Percentiles rank a stretch among this genome's conserved stretches.
These are phyloP conservation scores for Gerris buenoi DNA, from an alignment of 1,140 invertebrate species.

Conservation along the genomic window DNA sequence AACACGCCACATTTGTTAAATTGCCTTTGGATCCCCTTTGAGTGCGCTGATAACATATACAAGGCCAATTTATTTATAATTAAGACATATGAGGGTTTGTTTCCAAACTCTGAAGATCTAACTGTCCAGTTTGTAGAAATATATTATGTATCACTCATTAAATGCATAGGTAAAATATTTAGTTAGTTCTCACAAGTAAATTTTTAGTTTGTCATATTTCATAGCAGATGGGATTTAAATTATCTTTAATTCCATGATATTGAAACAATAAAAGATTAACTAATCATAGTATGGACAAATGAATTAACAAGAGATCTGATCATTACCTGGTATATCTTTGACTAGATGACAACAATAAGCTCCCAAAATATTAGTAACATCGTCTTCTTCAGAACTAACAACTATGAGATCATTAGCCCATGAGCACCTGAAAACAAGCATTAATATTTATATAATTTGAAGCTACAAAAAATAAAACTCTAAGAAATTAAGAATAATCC, in stretches of 20 bases:
- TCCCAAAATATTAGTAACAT: constrained; percentile 49
- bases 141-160: neutral
- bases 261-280: constrained; percentile 6
- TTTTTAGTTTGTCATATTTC: constrained; percentile 4
- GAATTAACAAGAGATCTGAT: constrained; percentile 12
- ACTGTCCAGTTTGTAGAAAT: neutral
- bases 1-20: no score
- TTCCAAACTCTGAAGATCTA: no score
- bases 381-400: constrained; percentile 40
- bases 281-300: neutral
- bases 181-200: neutral
- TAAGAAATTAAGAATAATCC: no score
- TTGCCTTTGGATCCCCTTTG: no score
- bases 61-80: no score
- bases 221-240: neutral
- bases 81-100: no score
- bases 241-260: constrained; percentile 3
- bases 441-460: no score
- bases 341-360: constrained; percentile 53
- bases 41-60: no score
- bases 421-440: constrained; percentile 31
- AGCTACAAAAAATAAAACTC: no score
- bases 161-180: neutral
- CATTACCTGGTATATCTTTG: constrained; percentile 45
- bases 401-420: constrained; percentile 43